Evolutionary conservation across 2,888 invertebrate genomes (phyloP).

Genomic region (Hyalella azteca): DNA sequence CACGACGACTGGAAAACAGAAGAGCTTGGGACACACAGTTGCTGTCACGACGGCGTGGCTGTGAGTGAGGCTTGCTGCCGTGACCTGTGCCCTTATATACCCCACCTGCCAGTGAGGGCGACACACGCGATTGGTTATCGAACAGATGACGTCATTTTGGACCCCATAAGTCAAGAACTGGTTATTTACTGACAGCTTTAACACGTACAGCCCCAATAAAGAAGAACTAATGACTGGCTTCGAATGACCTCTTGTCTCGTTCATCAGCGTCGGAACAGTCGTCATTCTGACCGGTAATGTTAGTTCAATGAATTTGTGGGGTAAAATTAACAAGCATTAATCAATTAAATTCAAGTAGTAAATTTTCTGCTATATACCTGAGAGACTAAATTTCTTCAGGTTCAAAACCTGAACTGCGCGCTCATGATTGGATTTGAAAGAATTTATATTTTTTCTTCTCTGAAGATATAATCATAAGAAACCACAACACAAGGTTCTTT

Average conservation of each 20-base stretch:
- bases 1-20: not conserved
- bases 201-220: constrained; percentile 30
- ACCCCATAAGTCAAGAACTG: not conserved
- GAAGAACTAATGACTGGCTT: not conserved
- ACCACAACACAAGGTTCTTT: no score
- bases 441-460: no score
- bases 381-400: no score
- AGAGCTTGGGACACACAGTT: not conserved
- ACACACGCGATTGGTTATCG: constrained; percentile 12
- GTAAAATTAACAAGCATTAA: no score
- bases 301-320: no score
- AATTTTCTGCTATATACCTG: no score
- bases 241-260: not conserved
- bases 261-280: not conserved
- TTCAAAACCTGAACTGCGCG: no score
- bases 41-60: not conserved
- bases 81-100: constrained; percentile 9
- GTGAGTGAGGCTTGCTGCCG: not conserved
- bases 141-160: not conserved
- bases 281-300: not conserved
- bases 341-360: no score
- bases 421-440: no score
- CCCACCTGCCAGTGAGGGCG: constrained; percentile 13
- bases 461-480: no score
- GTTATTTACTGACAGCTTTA: constrained; percentile 35